A percentile compares a stretch with the other conserved stretches of the same genome.
These are phyloP conservation scores for Pseudochromis fuscus DNA, from an alignment of 2,797 vertebrate species.

Conservation along the genomic window DNA sequence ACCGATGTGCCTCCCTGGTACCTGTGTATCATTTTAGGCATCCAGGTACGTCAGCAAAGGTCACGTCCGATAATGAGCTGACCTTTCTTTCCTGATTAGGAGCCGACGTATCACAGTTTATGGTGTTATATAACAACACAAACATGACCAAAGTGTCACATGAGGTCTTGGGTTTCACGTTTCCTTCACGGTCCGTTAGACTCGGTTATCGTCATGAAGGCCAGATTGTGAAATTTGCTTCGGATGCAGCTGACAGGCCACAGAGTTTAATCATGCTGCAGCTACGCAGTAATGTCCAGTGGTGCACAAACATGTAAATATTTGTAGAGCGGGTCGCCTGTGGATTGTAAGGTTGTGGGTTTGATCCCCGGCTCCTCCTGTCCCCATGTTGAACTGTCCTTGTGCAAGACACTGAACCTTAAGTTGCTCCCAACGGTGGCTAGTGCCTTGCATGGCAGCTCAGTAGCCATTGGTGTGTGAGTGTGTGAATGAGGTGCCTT, in stretches of 20 bases:
- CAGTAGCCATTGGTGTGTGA: no score
- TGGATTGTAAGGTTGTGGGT: no score
- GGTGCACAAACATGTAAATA: background rate
- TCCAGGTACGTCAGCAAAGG: conserved; percentile 87
- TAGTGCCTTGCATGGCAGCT: no score
- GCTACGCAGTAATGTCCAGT: background rate
- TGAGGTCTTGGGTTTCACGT: conserved; percentile 19
- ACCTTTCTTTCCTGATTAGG: background rate
- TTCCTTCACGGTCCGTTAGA: conserved; percentile 18
- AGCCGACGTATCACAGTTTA: background rate
- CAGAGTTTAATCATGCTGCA: background rate
- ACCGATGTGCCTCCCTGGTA: conserved; percentile 95
- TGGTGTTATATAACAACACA: conserved; percentile 28
- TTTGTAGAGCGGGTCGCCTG: no score
- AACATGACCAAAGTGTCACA: conserved; percentile 46
- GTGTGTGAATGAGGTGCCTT: no score
- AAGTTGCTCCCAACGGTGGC: no score
- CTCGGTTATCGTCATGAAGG: conserved; percentile 6
- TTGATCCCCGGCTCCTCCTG: no score
- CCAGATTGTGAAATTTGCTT: conserved; percentile 17
- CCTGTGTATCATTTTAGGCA: conserved; percentile 93
- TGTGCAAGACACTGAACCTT: no score
- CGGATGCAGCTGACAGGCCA: conserved; percentile 3
- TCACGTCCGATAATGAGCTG: background rate
- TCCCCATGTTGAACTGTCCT: no score